Percentiles rank a stretch among this genome's conserved stretches.
Evolutionary conservation across 64 coral and sea anemone species (phyloP).

Genomic region (Stylophora pistillata): DNA sequence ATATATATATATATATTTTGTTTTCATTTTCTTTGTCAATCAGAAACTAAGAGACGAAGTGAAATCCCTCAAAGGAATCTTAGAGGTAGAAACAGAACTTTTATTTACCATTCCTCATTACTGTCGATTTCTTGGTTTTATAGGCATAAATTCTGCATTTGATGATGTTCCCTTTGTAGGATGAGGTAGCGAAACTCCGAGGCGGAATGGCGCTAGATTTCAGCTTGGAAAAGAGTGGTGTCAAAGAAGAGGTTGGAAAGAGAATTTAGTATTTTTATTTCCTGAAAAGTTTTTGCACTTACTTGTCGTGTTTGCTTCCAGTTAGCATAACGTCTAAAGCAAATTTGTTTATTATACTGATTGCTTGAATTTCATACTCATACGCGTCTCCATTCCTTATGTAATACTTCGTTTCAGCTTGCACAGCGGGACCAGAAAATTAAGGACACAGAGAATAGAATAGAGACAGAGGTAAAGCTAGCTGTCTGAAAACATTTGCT

Average conservation of each 20-base stretch:
- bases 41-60: slow-evolving; percentile 48
- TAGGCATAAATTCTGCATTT: too few species aligned
- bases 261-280: neutral
- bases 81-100: neutral
- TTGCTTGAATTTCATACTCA: neutral
- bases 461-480: slow-evolving; percentile 78
- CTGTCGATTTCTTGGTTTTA: too few species aligned
- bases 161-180: slow-evolving; percentile 15
- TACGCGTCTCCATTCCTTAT: neutral
- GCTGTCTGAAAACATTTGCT: neutral
- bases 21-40: neutral
- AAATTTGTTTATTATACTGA: neutral
- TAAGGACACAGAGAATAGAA: slow-evolving; percentile 83
- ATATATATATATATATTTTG: too few species aligned
- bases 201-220: slow-evolving; percentile 47
- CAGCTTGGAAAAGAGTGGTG: slow-evolving; percentile 63
- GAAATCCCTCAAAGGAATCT: slow-evolving; percentile 21
- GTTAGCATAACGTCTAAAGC: neutral
- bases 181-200: slow-evolving; percentile 62
- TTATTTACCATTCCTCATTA: too few species aligned
- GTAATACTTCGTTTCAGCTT: slow-evolving; percentile 35
- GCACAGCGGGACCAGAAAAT: slow-evolving; percentile 85
- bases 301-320: neutral
- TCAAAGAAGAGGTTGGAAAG: slow-evolving; percentile 51
- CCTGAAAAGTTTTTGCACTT: neutral